These are phyloP conservation scores for Psittacula cyanocephala DNA, from an alignment of 2,113 vertebrate species.

Conservation along the genomic window DNA sequence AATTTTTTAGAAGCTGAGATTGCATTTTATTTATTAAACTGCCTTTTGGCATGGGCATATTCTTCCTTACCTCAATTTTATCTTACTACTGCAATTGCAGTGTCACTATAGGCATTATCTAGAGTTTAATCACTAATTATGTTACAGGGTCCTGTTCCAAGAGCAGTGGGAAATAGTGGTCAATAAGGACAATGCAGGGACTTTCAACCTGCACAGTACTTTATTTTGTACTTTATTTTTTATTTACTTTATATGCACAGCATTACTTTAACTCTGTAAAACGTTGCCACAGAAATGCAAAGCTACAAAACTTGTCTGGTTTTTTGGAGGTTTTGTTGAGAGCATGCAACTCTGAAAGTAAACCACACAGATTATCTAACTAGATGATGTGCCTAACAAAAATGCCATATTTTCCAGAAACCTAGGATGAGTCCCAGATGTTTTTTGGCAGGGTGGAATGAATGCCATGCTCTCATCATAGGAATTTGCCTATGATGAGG, in stretches of 20 bases:
- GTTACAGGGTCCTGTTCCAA: background rate
- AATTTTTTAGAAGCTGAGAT: background rate
- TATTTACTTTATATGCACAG: background rate
- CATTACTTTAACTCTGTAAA: background rate
- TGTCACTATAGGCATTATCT: background rate
- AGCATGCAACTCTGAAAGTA: background rate
- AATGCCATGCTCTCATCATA: background rate
- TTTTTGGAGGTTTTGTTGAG: background rate
- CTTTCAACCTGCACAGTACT: background rate
- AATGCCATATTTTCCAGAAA: background rate
- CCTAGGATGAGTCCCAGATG: background rate
- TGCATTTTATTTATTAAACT: background rate
- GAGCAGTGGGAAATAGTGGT: background rate
- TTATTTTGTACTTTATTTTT: background rate
- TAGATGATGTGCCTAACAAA: background rate
- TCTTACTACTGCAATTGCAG: background rate
- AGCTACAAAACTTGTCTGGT: background rate
- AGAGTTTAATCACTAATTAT: background rate
- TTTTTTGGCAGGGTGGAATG: background rate
- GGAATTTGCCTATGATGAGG: background rate
- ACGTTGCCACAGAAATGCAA: background rate
- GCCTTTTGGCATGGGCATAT: background rate
- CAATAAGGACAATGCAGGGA: background rate
- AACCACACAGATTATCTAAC: background rate
- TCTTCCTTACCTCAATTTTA: background rate